phyloP scores from a whole-genome alignment of 2,113 vertebrate species.

The Ochotona princeps region DNA sequence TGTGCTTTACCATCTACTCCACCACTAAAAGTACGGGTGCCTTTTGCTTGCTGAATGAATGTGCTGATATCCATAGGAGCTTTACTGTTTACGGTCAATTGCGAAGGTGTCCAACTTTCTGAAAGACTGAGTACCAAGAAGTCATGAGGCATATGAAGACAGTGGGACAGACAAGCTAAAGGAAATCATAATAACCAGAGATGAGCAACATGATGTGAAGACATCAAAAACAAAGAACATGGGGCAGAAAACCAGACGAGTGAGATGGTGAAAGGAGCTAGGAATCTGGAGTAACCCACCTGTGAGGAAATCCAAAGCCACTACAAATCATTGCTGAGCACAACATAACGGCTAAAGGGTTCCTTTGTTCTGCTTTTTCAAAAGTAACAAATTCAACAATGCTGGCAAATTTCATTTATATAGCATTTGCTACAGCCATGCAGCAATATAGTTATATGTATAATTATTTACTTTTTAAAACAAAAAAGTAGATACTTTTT shows the following conservation, averaged over 20 bases:
- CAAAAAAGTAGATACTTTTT: neutral
- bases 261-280: accelerated
- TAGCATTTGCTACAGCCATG: neutral
- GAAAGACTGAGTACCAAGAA: neutral
- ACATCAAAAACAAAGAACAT: neutral
- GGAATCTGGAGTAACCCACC: neutral
- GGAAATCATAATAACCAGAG: neutral
- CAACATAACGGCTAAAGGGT: neutral
- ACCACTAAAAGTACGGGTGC: neutral
- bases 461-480: neutral
- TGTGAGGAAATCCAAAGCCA: neutral
- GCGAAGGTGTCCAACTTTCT: neutral
- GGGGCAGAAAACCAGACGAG: neutral
- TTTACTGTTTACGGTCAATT: neutral
- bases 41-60: neutral
- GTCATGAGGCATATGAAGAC: neutral
- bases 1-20: neutral
- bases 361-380: accelerated
- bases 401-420: neutral
- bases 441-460: neutral
- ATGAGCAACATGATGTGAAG: neutral
- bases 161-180: neutral
- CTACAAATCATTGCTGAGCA: neutral
- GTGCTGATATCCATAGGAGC: neutral
- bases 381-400: neutral